Base-by-base conservation (phyloP, 1,140 invertebrate genomes). In the Phenacoccus solenopsis region DNA sequence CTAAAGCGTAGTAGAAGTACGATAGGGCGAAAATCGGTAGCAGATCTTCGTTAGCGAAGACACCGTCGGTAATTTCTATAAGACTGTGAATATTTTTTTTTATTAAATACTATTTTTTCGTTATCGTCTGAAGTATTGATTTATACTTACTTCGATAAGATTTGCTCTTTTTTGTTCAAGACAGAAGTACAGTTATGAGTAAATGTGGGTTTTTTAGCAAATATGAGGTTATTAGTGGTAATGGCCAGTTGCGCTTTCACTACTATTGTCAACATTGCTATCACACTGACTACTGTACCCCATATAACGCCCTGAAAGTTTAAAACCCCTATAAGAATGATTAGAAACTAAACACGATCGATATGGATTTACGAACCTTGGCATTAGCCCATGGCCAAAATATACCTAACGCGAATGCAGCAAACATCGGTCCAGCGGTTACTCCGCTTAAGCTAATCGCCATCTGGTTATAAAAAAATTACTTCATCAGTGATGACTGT, bases 401-500 rank as follows among this genome's bases (percentile, higher is more conserved):
- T 84, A 95, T 93, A 61, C 93, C 93, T 24, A 95, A 77, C 0
- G 88, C 88, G 76, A 95, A 95, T 1, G 94, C 78, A 0, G 91
- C 91, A 3, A 94, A 78, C 0, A 91, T 85, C 0, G 93, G 88
- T 21, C 92, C 93, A 1, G 90, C 90, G 1, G 93, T 88, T 75
- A 94, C 88, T 0, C 92, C 91, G 76, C 93, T 94, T 64, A 94
- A 88, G 5, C 89, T 91, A 0, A 94, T 77, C 0, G 91, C 90
- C 0, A 91, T 87, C 85, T 87, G 73, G 20, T 75, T 74, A 67
- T 30, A 73, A 72, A 59, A 73, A 67, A 68, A 61, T 69, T 49
- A 68, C 27, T 2, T n/a, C n/a, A n/a, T n/a, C n/a, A n/a, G n/a
- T n/a, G n/a, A n/a, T n/a, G n/a, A n/a, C n/a, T n/a, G n/a, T n/a